Conservation (phyloP, 2,113 vertebrate genomes). For the Pelecanus crispus region DNA sequence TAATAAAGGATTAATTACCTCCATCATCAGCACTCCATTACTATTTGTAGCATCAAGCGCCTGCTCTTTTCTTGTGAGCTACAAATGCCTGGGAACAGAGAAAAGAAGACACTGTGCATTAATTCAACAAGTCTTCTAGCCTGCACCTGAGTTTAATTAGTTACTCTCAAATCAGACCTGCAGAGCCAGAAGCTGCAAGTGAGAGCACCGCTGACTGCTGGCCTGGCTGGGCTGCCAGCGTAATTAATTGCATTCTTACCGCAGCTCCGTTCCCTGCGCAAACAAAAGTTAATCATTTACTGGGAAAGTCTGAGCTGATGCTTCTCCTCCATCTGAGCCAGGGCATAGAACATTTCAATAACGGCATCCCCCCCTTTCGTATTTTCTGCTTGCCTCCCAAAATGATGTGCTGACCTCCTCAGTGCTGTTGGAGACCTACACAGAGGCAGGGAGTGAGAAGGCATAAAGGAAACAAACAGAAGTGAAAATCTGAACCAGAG, state of each 20-base stretch:
- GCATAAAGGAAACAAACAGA: background rate
- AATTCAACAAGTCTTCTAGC: slow-evolving; percentile 52
- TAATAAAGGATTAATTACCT: slow-evolving; percentile 53
- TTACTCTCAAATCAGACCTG: slow-evolving; percentile 45
- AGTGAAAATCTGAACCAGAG: background rate
- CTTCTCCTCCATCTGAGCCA: background rate
- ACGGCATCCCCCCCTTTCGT: rapidly evolving
- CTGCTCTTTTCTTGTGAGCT: slow-evolving; percentile 16
- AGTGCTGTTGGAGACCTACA: background rate
- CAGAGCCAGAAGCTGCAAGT: slow-evolving; percentile 22
- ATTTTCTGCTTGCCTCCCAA: background rate
- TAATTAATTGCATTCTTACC: slow-evolving; percentile 52
- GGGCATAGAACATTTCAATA: background rate
- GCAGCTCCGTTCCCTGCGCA: background rate
- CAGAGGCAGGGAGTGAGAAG: background rate
- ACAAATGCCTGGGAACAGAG: slow-evolving; percentile 23
- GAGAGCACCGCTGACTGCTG: background rate
- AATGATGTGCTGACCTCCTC: background rate
- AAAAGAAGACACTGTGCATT: slow-evolving; percentile 34
- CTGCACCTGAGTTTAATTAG: slow-evolving; percentile 58
- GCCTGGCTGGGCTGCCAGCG: background rate
- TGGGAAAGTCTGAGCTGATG: background rate
- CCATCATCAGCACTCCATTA: background rate
- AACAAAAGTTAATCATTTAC: slow-evolving; percentile 41
- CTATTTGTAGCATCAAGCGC: slow-evolving; percentile 27